phyloP scores from a whole-genome alignment of 2,888 invertebrate genomes.

The Eudemis profundana region DNA sequence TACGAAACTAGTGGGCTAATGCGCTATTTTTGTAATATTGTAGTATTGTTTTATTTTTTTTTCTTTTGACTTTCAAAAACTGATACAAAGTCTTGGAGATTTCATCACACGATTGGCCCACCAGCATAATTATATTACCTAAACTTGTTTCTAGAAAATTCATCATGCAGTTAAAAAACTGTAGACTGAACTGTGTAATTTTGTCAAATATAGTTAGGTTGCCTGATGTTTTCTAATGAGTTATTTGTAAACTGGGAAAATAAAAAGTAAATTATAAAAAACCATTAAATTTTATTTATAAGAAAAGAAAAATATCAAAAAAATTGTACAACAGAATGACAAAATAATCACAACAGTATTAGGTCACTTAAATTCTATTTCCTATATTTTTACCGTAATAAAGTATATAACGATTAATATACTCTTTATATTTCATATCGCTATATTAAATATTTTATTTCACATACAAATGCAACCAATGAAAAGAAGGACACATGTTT shows the following conservation, averaged over 20 bases:
- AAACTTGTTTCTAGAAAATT: background rate
- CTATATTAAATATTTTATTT: conserved; percentile 29
- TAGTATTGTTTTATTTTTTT: too few relatives aligned
- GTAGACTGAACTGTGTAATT: background rate
- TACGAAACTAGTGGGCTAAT: background rate
- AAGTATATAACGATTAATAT: conserved; percentile 41
- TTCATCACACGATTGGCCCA: background rate
- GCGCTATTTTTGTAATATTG: background rate
- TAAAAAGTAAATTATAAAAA: conserved; percentile 31
- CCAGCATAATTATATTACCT: background rate
- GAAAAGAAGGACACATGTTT: background rate
- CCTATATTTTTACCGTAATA: conserved; percentile 28
- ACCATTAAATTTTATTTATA: conserved; percentile 31
- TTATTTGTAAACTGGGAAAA: conserved; percentile 2
- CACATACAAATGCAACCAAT: conserved; percentile 33
- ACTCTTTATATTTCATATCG: conserved; percentile 34
- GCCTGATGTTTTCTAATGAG: background rate
- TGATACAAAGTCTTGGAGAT: too few relatives aligned
- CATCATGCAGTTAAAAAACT: background rate
- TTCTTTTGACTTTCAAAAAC: too few relatives aligned
- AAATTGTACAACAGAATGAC: conserved; percentile 36
- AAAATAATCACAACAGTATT: conserved; percentile 38
- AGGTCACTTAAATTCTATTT: conserved; percentile 32
- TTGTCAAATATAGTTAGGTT: background rate
- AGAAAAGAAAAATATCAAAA: conserved; percentile 37